Base-by-base conservation (phyloP, 1,140 invertebrate genomes). In the Atopsyche davidsoni region DNA sequence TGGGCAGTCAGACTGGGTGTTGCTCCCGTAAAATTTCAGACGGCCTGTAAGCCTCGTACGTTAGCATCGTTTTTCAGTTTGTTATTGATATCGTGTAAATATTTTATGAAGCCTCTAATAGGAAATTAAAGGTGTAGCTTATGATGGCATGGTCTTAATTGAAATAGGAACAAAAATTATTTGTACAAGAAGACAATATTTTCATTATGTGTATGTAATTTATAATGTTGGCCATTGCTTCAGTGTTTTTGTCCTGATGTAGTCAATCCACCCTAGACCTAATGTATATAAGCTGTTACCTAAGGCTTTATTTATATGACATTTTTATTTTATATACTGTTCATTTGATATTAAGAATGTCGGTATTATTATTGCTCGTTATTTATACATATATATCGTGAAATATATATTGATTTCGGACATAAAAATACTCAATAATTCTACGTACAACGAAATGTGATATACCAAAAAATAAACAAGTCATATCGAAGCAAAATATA, bases 1-100 rank as follows among this genome's bases (percentile, higher is more conserved):
- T 39, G 36, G 11, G 16, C n/a, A 13, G 19, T 39, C 7, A 21
- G n/a, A 39, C 36, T 39, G 36, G 36, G 36, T 39, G 36, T 39
- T 39, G 36, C 36, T 39, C 4, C 36, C 36, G 11, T 39, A n/a
- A n/a, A n/a, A n/a, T n/a, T n/a, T n/a, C n/a, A n/a, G n/a, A n/a
- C n/a, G 16, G 36, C 19, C 7, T 14, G 4, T 9, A 39, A 17
- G 36, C 17, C 24, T 39, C 14, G 16, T 39, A 7, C 11, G 36
- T 39, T 28, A n/a, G n/a, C 6, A 28, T 28, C 6, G 6, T 28
- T 28, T 28, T 6, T 28, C n/a, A 28, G 6, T 28, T 7, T 7
- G n/a, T 28, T 7, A n/a, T 28, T 28, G 24, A 28, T 28, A n/a
- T 28, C 6, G n/a, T 7, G 6, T 7, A 28, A 6, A 7, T 28